A percentile compares a stretch with the other conserved stretches of the same genome.
Evolutionary conservation across 2,113 vertebrate genomes (phyloP).

Genomic region (Neolamprologus tretocephalus): DNA sequence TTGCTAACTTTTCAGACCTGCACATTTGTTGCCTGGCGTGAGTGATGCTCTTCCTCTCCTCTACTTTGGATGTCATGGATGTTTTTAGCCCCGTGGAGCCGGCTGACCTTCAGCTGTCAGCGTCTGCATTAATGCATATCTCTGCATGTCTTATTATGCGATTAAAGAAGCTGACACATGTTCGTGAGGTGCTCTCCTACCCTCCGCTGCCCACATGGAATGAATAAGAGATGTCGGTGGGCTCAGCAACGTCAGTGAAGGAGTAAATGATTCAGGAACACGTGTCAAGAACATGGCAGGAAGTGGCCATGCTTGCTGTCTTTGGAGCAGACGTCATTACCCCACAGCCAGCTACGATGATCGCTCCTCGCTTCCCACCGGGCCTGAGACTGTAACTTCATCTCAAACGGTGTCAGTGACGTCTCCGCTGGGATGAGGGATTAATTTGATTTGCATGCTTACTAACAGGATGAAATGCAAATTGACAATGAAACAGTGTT

Average conservation of each 20-base stretch:
- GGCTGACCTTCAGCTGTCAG: conserved; percentile 36
- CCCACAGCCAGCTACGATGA: not conserved
- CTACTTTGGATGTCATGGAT: not conserved
- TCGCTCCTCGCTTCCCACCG: not conserved
- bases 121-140: not conserved
- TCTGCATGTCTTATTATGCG: not conserved
- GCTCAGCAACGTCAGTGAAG: conserved; percentile 23
- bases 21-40: not conserved
- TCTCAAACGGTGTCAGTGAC: not conserved
- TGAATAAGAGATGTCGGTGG: conserved; percentile 19
- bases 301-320: not conserved
- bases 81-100: not conserved
- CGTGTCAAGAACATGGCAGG: not conserved
- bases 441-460: conserved; percentile 50
- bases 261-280: not conserved
- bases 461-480: conserved; percentile 45
- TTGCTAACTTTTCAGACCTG: not conserved
- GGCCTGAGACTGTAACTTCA: not conserved
- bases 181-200: not conserved
- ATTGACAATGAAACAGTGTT: conserved; percentile 27
- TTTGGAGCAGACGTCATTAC: not conserved
- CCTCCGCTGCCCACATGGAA: conserved; percentile 27
- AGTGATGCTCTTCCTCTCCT: not conserved
- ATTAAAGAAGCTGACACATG: conserved; percentile 14
- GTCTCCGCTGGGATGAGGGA: not conserved